Evolutionary conservation across 1,140 invertebrate genomes (phyloP).

Genomic region (Paraescarpia echinospica): DNA sequence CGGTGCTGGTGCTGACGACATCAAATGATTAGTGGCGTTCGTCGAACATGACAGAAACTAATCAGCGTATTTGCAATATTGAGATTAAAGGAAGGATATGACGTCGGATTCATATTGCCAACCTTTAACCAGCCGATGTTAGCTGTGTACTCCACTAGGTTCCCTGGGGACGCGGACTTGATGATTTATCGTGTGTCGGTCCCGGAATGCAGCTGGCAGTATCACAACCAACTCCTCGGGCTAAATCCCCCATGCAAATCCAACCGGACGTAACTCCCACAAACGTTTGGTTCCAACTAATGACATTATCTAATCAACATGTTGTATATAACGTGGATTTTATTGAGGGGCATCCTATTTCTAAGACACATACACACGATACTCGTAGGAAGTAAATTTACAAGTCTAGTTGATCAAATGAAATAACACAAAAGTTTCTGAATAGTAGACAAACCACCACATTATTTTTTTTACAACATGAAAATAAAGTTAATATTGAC

Average conservation of each 20-base stretch:
- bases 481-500: background rate
- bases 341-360: background rate
- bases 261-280: background rate
- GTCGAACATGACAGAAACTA: background rate
- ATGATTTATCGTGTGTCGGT: background rate
- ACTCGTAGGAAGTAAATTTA: background rate
- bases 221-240: background rate
- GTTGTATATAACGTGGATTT: background rate
- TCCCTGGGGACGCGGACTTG: too few species aligned
- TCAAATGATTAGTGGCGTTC: background rate
- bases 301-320: background rate
- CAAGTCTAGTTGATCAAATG: background rate
- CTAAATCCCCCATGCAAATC: background rate
- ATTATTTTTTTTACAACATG: background rate
- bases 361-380: background rate
- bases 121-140: background rate
- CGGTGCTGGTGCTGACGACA: background rate
- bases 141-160: background rate
- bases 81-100: background rate
- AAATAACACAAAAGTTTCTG: too few species aligned
- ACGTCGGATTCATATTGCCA: background rate
- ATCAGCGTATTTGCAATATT: background rate
- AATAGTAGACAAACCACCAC: background rate
- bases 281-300: background rate
- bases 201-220: background rate